Conservation (phyloP, 2,888 invertebrate species). For the Hartigia nigra region DNA sequence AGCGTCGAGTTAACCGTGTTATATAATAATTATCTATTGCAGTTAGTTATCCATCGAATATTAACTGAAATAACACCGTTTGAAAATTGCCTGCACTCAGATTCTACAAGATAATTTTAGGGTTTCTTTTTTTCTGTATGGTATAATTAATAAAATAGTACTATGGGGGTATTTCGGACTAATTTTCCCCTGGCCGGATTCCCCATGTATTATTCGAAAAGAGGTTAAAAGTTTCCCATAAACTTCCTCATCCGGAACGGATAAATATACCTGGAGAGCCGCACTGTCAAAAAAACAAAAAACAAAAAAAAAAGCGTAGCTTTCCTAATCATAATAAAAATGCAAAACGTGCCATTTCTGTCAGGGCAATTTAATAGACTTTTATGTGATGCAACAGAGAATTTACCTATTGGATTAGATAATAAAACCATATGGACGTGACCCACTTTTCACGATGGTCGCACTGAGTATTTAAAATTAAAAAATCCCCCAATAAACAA, state of each 20-base stretch:
- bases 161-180: neutral
- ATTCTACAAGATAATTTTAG: too few species aligned
- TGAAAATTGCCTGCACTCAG: too few species aligned
- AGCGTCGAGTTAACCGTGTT: too few species aligned
- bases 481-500: neutral
- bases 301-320: neutral
- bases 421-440: neutral
- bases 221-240: neutral
- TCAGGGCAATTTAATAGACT: neutral
- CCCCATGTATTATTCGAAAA: neutral
- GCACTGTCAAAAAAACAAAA: neutral
- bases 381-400: neutral
- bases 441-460: neutral
- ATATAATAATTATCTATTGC: too few species aligned
- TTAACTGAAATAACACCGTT: too few species aligned
- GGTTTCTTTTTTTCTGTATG: neutral
- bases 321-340: neutral
- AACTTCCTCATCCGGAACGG: neutral
- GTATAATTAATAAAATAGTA: neutral
- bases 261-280: neutral
- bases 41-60: too few species aligned
- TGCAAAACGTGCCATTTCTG: neutral
- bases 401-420: neutral
- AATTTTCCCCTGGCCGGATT: neutral
- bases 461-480: neutral